Conservation (phyloP, 1,140 invertebrate species). For the Bombus difficillimus region DNA sequence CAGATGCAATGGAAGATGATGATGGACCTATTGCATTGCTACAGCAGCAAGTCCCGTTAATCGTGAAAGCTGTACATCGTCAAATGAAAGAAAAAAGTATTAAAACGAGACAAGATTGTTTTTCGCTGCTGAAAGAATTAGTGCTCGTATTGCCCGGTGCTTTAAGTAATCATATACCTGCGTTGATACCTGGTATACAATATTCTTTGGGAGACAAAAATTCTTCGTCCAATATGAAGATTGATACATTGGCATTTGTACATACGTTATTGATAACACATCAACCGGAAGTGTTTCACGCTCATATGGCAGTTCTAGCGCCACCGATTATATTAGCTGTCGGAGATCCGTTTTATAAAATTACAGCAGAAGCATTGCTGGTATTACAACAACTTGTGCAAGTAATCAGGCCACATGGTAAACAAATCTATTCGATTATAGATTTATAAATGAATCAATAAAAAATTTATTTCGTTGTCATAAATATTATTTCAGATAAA, state of each 20-base stretch:
- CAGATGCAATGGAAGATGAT: slow-evolving; percentile 91
- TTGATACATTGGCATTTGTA: slow-evolving; percentile 97
- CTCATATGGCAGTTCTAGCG: slow-evolving; percentile 92
- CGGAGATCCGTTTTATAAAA: slow-evolving; percentile 98
- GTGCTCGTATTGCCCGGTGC: slow-evolving; percentile 94
- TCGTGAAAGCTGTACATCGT: slow-evolving; percentile 94
- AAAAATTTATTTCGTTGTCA: background rate
- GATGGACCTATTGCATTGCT: slow-evolving; percentile 88
- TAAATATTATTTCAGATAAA: slow-evolving; percentile 73
- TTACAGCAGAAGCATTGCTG: slow-evolving; percentile 96
- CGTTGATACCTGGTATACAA: slow-evolving; percentile 94
- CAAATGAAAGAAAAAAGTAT: slow-evolving; percentile 97
- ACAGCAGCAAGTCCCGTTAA: slow-evolving; percentile 88
- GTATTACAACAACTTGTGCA: slow-evolving; percentile 97
- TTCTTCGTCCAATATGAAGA: slow-evolving; percentile 99
- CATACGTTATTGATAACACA: slow-evolving; percentile 94
- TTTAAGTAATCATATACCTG: slow-evolving; percentile 91
- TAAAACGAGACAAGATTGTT: slow-evolving; percentile 96
- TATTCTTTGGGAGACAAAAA: slow-evolving; percentile 96
- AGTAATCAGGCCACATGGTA: slow-evolving; percentile 94
- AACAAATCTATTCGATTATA: background rate
- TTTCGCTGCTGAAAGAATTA: slow-evolving; percentile 94
- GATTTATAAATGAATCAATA: background rate
- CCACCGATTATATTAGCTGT: slow-evolving; percentile 95
- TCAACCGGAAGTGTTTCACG: slow-evolving; percentile 87